phyloP scores from a whole-genome alignment of 2,888 invertebrate genomes.

The Tetheella fluctuosa region DNA sequence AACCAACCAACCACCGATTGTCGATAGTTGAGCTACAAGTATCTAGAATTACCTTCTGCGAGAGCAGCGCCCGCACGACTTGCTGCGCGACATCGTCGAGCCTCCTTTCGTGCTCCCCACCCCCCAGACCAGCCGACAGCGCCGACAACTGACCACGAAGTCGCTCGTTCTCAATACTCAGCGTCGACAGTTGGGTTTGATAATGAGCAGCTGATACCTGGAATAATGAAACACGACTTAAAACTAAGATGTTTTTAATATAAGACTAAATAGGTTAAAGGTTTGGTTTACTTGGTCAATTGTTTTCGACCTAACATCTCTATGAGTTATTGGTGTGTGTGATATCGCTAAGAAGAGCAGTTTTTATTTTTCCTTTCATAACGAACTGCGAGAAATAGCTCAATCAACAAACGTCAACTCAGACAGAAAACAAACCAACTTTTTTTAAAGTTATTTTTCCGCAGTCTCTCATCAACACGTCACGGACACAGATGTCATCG shows the following conservation, averaged over 20 bases:
- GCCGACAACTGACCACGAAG: constrained; percentile 84
- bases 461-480: constrained; percentile 51
- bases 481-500: constrained; percentile 49
- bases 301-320: background rate
- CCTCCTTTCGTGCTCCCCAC: constrained; percentile 90
- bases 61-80: constrained; percentile 91
- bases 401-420: background rate
- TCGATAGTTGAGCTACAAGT: background rate
- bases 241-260: background rate
- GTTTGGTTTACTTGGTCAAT: too few species aligned
- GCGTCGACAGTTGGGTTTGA: constrained; percentile 86
- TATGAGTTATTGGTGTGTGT: background rate
- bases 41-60: constrained; percentile 89
- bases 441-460: constrained; percentile 33
- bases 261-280: too few species aligned
- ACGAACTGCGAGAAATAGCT: constrained; percentile 1
- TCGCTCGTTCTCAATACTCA: constrained; percentile 88
- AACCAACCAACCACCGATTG: too few species aligned
- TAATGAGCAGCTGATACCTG: constrained; percentile 90
- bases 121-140: constrained; percentile 63
- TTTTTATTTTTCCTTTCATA: background rate
- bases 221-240: constrained; percentile 36
- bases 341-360: background rate
- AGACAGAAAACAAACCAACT: constrained; percentile 2
- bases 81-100: constrained; percentile 93